These are phyloP conservation scores for Neelides sp. DNA, from an alignment of 1,140 invertebrate genomes.

Conservation along the genomic window DNA sequence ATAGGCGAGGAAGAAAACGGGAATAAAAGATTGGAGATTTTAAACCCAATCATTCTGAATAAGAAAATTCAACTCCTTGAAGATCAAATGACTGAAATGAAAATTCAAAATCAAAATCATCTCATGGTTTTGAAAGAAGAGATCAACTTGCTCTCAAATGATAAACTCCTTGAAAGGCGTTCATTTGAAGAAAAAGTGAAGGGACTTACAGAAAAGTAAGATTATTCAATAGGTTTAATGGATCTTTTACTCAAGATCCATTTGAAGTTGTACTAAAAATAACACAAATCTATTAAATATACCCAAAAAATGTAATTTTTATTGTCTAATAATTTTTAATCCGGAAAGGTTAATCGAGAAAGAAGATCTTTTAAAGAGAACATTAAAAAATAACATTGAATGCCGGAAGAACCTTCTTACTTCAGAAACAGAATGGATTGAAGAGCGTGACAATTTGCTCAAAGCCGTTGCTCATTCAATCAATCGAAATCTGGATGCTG, in stretches of 20 bases:
- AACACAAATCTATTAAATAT: neutral
- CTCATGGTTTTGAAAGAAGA: too few species aligned
- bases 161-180: too few species aligned
- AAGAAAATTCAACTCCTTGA: conserved; percentile 11
- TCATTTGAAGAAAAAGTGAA: too few species aligned
- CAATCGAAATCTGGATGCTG: too few species aligned
- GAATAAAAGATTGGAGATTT: neutral
- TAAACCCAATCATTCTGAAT: conserved; percentile 5
- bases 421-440: conserved; percentile 4
- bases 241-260: too few species aligned
- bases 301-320: neutral
- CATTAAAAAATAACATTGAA: neutral
- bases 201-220: too few species aligned
- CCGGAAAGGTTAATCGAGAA: neutral
- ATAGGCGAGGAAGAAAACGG: conserved; percentile 1
- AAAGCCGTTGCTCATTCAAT: neutral
- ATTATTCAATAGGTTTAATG: too few species aligned
- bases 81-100: conserved; percentile 5
- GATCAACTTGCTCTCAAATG: too few species aligned
- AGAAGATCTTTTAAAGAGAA: neutral
- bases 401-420: neutral
- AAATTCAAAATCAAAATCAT: too few species aligned
- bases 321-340: neutral
- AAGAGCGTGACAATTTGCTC: conserved; percentile 7
- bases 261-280: neutral